Conservation (phyloP, 2,113 vertebrate genomes). For the Elgaria multicarinata region DNA sequence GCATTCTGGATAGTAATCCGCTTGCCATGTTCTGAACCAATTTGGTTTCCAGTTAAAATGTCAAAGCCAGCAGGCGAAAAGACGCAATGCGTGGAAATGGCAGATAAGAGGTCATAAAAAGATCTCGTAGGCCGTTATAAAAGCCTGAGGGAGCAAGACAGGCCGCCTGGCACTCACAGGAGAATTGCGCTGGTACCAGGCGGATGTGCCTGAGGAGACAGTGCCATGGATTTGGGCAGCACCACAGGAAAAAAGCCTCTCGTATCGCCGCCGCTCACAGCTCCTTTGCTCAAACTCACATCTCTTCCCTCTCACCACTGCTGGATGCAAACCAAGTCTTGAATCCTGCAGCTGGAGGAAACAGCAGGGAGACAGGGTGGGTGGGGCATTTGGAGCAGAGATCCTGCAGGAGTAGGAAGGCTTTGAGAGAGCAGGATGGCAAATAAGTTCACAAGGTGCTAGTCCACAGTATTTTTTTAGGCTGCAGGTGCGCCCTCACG, state of each 20-base stretch:
- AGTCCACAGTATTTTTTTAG: too few species aligned
- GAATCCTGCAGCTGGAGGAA: not conserved
- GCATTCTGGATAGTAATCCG: too few species aligned
- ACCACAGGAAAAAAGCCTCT: not conserved
- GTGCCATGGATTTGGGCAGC: not conserved
- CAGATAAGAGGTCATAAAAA: not conserved
- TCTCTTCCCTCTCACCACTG: not conserved
- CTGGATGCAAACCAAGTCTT: not conserved
- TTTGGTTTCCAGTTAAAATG: not conserved
- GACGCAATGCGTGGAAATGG: too few species aligned
- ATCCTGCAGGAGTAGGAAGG: not conserved
- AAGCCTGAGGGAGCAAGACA: not conserved
- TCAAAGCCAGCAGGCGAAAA: not conserved
- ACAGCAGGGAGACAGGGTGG: too few species aligned
- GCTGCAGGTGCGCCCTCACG: too few species aligned
- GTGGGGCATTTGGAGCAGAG: not conserved
- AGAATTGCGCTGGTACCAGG: not conserved
- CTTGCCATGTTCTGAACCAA: not conserved
- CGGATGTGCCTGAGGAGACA: not conserved
- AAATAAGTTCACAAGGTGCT: too few species aligned
- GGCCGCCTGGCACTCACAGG: not conserved
- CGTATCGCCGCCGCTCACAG: too few species aligned
- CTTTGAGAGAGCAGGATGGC: not conserved
- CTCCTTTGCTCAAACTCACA: too few species aligned
- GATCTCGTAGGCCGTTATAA: not conserved